A percentile compares a stretch with the other conserved stretches of the same genome.
These are phyloP conservation scores for Schizothorax lantsangensis DNA, from an alignment of 2,797 vertebrate genomes.

Conservation along the genomic window DNA sequence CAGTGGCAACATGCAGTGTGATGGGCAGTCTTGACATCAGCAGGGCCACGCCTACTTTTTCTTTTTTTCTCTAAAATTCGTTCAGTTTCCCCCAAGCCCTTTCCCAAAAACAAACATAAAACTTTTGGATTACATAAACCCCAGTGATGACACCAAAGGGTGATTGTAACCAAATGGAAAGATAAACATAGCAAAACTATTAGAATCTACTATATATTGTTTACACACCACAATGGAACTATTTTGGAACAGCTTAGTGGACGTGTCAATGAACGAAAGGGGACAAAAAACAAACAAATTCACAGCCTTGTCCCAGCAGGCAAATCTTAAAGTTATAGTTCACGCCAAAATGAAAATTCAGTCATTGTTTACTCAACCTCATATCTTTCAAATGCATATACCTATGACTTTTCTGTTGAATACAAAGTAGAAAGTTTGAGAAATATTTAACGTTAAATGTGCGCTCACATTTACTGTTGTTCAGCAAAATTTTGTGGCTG, in stretches of 20 bases:
- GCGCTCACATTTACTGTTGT: background rate
- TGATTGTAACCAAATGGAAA: background rate
- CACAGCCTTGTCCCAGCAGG: constrained; percentile 54
- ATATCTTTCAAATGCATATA: background rate
- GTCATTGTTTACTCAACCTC: background rate
- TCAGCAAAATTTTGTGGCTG: background rate
- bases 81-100: background rate
- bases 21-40: constrained; percentile 64
- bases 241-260: background rate
- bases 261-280: background rate
- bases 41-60: constrained; percentile 51
- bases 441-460: background rate
- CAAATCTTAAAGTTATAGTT: constrained; percentile 25
- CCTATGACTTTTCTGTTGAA: background rate
- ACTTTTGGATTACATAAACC: constrained; percentile 2
- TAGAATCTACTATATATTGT: background rate
- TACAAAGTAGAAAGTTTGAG: background rate
- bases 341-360: background rate
- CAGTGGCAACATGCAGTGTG: constrained; percentile 61
- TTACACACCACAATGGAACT: background rate
- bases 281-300: constrained; percentile 36
- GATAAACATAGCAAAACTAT: constrained; percentile 1
- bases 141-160: constrained; percentile 17
- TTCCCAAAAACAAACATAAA: constrained; percentile 29
- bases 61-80: constrained; percentile 31